Conservation (phyloP, 2,113 vertebrate genomes). For the Aptenodytes forsteri region DNA sequence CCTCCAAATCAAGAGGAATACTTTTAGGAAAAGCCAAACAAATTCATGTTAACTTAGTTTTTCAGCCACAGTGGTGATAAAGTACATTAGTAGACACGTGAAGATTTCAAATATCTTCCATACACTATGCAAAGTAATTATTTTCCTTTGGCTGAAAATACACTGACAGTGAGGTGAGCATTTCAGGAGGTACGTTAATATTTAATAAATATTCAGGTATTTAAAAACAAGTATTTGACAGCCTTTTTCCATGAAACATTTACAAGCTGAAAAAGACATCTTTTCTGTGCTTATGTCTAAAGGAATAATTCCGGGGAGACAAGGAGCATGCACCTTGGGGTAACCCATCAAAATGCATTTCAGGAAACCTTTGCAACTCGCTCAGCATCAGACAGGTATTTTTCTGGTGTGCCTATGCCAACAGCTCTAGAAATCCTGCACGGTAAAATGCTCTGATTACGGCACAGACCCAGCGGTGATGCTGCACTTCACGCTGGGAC, state of each 20-base stretch:
- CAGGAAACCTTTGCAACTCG: background rate
- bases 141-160: background rate
- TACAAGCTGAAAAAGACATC: background rate
- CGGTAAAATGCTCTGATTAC: accelerated
- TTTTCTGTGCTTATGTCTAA: background rate
- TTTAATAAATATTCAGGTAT: background rate
- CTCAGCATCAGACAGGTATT: background rate
- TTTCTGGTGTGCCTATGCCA: background rate
- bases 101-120: background rate
- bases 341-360: background rate
- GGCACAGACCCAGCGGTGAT: background rate
- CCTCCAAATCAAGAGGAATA: background rate
- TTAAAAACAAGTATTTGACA: background rate
- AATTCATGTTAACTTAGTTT: background rate
- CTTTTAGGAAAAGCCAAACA: background rate
- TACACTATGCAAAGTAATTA: background rate
- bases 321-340: background rate
- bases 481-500: background rate
- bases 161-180: background rate
- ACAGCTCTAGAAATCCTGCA: background rate
- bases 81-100: background rate
- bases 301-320: background rate
- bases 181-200: background rate
- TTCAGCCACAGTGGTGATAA: background rate
- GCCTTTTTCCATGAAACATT: background rate